Conservation (phyloP, 2,888 invertebrate genomes). For the Aricia artaxerxes region DNA sequence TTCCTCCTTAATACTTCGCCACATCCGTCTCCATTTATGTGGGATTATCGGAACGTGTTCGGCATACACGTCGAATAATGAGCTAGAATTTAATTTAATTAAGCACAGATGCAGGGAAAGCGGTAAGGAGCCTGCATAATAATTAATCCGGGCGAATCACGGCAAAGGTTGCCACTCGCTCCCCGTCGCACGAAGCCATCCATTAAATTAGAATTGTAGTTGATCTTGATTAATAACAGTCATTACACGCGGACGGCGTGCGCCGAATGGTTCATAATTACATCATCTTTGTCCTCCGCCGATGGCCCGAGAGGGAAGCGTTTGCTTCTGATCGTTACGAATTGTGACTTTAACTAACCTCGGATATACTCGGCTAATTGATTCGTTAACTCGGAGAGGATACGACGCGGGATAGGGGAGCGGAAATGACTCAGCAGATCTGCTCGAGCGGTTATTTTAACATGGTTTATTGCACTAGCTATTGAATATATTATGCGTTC, state of each 20-base stretch:
- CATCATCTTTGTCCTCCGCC: conserved; percentile 71
- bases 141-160: conserved; percentile 31
- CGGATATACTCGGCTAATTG: conserved; percentile 51
- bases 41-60: conserved; percentile 58
- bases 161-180: conserved; percentile 33
- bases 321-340: conserved; percentile 71
- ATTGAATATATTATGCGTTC: conserved; percentile 15
- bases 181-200: conserved; percentile 35
- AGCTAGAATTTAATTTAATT: background rate
- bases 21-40: conserved; percentile 51
- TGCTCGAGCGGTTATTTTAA: conserved; percentile 22
- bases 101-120: conserved; percentile 27
- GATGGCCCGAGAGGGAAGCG: conserved; percentile 60
- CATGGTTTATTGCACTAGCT: background rate
- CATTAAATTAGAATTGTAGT: conserved; percentile 43
- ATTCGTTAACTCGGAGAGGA: conserved; percentile 49
- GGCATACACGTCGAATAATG: conserved; percentile 45
- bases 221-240: conserved; percentile 63
- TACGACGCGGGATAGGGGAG: conserved; percentile 55
- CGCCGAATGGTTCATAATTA: conserved; percentile 76
- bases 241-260: conserved; percentile 61
- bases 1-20: conserved; percentile 67
- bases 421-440: conserved; percentile 54
- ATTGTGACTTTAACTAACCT: conserved; percentile 63
- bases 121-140: conserved; percentile 35